Evolutionary conservation across 1,140 invertebrate genomes (phyloP), one percentile per base, ranked within the genome.

Genomic region (Antheraea mylitta): DNA sequence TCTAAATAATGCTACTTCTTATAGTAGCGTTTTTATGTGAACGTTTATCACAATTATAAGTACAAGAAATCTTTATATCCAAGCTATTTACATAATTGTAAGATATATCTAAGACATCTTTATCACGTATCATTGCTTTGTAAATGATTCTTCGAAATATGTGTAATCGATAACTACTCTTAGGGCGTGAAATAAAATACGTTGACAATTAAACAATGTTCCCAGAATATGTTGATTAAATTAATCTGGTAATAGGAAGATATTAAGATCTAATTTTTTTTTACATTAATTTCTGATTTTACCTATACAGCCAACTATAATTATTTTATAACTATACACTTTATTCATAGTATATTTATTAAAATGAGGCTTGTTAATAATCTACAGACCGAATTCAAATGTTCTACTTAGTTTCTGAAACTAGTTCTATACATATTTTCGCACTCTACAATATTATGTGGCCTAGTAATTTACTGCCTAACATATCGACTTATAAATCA

Each of bases 401-500:
- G 38, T 42, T 8, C 7, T 42, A 4, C 11, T 42, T 42, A 2
- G 38, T 0, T 42, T 9, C 38, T 42, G 11, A 42, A 42, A 53
- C 13, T 53, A 53, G 16, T 53, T 53, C 4, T 53, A 53, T 53
- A 61, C 38, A 64, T 18, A n/a, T 18, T 19, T 45, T 9, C 3
- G 42, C 42, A 10, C 45, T 18, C 11, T 42, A 74, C 59, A 71
- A 68, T 71, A 67, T 81, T 81, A 69, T 63, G 79, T 82, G 82
- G 85, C 81, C 85, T 88, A 85, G 78, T 72, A 48, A 81, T 68
- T 73, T 83, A 83, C 78, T 84, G 86, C 82, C 85, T 87, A 76
- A 90, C 87, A 90, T 90, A 90, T 90, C 86, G 81, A 73, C 83
- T 76, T 69, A 79, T 70, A 73, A 79, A 87, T 82, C 78, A 85